Evolutionary conservation across 2,113 vertebrate species (phyloP).

Genomic region (Rhineura floridana): DNA sequence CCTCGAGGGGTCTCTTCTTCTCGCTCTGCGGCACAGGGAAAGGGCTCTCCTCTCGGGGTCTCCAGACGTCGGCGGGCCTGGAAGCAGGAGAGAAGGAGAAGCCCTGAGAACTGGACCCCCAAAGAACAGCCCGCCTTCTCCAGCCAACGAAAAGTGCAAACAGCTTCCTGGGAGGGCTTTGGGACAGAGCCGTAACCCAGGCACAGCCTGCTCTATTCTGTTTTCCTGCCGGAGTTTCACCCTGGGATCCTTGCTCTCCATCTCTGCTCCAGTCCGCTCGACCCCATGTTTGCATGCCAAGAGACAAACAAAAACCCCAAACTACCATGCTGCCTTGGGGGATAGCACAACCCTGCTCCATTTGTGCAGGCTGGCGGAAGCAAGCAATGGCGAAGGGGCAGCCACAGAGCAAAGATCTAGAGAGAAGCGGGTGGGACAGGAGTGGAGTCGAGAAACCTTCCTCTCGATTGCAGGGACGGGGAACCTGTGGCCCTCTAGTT

Average conservation of each 20-base stretch:
- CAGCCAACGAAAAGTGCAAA: background rate
- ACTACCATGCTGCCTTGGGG: no score
- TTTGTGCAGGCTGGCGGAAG: background rate
- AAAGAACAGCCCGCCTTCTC: background rate
- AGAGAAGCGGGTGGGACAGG: background rate
- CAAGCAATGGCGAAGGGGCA: background rate
- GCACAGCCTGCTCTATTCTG: background rate
- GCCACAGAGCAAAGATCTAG: background rate
- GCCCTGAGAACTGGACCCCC: background rate
- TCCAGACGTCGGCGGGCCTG: conserved; percentile 51
- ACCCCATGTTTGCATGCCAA: background rate
- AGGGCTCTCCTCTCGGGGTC: conserved; percentile 8
- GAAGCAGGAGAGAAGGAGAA: background rate
- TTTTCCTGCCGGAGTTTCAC: background rate
- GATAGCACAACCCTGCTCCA: background rate
- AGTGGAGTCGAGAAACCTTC: background rate
- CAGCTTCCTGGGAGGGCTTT: background rate
- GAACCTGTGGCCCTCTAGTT: no score
- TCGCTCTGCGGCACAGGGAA: conserved; percentile 12
- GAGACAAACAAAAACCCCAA: background rate
- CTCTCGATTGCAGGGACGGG: background rate
- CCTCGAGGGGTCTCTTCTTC: background rate
- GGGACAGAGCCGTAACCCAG: background rate
- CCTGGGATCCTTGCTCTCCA: background rate
- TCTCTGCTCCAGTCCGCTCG: background rate